phyloP scores from a whole-genome alignment of 2,797 vertebrate genomes.

The Microctenopoma stevenorrisi region DNA sequence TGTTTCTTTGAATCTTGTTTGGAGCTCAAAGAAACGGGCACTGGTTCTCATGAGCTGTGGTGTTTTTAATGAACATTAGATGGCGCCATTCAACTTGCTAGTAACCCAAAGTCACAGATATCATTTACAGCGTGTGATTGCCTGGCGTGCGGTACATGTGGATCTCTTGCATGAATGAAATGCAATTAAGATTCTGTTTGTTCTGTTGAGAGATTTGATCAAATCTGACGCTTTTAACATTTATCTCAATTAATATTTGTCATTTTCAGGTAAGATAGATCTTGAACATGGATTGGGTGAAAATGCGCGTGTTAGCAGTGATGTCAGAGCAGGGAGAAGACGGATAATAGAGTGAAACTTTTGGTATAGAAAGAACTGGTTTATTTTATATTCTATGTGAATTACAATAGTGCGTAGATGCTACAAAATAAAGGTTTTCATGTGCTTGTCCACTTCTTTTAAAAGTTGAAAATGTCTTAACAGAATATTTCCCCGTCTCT shows the following conservation, averaged over 20 bases:
- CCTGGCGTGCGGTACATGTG: conserved; percentile 58
- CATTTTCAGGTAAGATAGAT: conserved; percentile 20
- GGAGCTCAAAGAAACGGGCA: conserved; percentile 26
- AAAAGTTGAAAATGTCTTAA: conserved; percentile 28
- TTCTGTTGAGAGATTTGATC: conserved; percentile 49
- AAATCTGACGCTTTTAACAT: conserved; percentile 38
- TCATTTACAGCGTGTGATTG: conserved; percentile 37
- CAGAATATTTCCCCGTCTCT: conserved; percentile 23
- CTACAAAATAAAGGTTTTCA: conserved; percentile 11
- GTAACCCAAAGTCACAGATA: conserved; percentile 40
- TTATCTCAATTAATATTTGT: conserved; percentile 46
- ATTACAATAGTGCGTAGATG: conserved; percentile 6
- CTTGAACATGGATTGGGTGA: background rate
- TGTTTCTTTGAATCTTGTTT: conserved; percentile 44
- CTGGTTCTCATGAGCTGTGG: conserved; percentile 16
- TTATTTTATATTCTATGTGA: conserved; percentile 35
- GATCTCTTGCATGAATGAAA: conserved; percentile 59
- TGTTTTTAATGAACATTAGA: conserved; percentile 71
- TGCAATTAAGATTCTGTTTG: conserved; percentile 51
- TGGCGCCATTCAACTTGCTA: conserved; percentile 82
- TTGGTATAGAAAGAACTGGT: conserved; percentile 22
- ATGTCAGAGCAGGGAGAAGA: conserved; percentile 21
- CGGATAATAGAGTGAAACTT: conserved; percentile 40
- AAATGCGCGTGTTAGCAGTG: conserved; percentile 10
- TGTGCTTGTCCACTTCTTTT: conserved; percentile 6